Conservation (phyloP, 2,113 vertebrate species). For the Chloroceryle aenea region DNA sequence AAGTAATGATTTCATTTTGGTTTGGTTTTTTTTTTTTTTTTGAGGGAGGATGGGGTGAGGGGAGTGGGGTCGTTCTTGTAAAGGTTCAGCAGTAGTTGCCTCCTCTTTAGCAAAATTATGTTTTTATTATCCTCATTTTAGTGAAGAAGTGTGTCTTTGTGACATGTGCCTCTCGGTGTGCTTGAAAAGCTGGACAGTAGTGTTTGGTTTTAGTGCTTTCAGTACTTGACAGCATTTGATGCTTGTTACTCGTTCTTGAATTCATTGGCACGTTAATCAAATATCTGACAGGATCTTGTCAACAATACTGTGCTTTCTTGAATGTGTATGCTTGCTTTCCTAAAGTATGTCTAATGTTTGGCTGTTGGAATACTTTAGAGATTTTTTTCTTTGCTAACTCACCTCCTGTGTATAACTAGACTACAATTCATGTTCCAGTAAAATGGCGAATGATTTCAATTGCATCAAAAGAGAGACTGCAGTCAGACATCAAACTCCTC, state of each 20-base stretch:
- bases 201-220: neutral
- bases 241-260: neutral
- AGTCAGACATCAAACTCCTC: neutral
- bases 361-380: neutral
- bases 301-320: neutral
- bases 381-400: neutral
- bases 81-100: neutral
- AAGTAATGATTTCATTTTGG: neutral
- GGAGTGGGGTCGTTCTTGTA: neutral
- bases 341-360: neutral
- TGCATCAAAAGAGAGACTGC: neutral
- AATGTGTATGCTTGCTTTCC: neutral
- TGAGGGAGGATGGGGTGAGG: no score
- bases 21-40: neutral
- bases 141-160: neutral
- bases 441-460: neutral
- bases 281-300: neutral
- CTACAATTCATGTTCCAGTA: neutral
- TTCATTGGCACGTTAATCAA: neutral
- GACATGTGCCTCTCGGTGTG: accelerated
- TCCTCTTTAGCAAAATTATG: neutral
- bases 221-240: neutral
- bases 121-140: neutral
- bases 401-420: neutral
- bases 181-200: neutral